Evolutionary conservation across 2,113 vertebrate species (phyloP).

Genomic region (Cisticola juncidis): DNA sequence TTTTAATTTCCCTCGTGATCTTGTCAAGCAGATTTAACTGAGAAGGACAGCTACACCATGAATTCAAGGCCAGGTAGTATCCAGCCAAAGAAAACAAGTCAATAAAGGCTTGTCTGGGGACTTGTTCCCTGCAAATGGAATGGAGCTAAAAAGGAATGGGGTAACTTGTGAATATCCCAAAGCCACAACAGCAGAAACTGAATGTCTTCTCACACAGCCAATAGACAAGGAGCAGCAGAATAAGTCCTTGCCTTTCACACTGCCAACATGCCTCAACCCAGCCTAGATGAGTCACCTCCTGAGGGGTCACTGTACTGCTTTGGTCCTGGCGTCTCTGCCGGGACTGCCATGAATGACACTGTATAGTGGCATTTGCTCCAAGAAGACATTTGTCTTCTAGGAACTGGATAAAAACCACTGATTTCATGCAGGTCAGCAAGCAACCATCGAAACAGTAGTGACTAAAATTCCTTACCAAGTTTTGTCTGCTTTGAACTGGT

Average conservation of each 20-base stretch:
- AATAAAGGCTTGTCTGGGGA: neutral
- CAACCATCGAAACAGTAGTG: constrained; percentile 8
- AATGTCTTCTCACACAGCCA: neutral
- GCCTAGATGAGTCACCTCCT: neutral
- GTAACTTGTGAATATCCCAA: neutral
- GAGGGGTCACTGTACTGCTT: neutral
- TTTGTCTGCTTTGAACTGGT: constrained; percentile 32
- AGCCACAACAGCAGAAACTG: neutral
- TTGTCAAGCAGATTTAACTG: neutral
- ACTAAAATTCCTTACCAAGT: constrained; percentile 25
- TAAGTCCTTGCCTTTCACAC: neutral
- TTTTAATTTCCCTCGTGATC: neutral
- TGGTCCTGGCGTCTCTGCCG: neutral
- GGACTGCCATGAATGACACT: neutral
- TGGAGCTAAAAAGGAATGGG: neutral
- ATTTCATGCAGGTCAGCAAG: constrained; percentile 14
- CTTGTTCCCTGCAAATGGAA: neutral
- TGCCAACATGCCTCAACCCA: neutral
- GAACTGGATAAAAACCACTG: neutral
- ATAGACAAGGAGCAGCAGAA: neutral
- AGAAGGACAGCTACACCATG: neutral
- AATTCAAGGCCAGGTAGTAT: neutral
- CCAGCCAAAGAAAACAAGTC: neutral
- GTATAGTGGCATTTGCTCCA: neutral
- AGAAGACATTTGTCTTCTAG: neutral